Percentiles rank a stretch among this genome's conserved stretches.
These are phyloP conservation scores for Taphrorychus bicolor DNA, from an alignment of 2,888 invertebrate species.

Conservation along the genomic window DNA sequence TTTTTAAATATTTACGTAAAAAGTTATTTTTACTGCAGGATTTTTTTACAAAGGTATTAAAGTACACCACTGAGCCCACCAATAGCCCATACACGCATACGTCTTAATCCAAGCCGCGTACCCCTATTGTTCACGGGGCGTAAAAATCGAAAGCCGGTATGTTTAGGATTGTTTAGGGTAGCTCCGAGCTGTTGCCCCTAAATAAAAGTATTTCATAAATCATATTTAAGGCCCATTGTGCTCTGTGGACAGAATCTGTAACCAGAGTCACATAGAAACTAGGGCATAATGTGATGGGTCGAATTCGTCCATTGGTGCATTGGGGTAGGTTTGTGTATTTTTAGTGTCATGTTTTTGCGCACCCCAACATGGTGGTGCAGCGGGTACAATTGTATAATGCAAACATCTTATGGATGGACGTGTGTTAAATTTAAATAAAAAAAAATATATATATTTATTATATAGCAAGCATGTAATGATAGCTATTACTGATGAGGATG, in stretches of 20 bases:
- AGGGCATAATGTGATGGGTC: too few species aligned
- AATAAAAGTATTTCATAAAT: conserved; percentile 60
- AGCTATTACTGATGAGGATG: too few species aligned
- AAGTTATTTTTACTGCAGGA: too few species aligned
- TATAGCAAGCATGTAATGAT: too few species aligned
- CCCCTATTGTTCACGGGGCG: conserved; percentile 46
- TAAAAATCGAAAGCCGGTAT: conserved; percentile 47
- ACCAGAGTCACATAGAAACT: conserved; percentile 26
- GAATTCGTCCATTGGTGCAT: not conserved
- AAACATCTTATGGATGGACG: not conserved
- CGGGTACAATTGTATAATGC: not conserved
- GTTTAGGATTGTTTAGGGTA: conserved; percentile 57
- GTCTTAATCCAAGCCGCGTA: conserved; percentile 26
- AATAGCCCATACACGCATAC: too few species aligned
- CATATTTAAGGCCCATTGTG: conserved; percentile 60
- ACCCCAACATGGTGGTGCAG: not conserved
- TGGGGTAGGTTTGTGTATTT: not conserved
- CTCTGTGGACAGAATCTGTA: conserved; percentile 43
- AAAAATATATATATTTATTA: not conserved
- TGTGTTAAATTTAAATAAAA: not conserved
- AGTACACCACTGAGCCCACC: not conserved
- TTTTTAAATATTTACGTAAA: too few species aligned
- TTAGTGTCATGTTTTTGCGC: not conserved
- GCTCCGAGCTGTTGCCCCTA: conserved; percentile 55
- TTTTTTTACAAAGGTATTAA: too few species aligned